Conservation (phyloP, 2,113 vertebrate species). For the Anarhynchus alexandrinus region DNA sequence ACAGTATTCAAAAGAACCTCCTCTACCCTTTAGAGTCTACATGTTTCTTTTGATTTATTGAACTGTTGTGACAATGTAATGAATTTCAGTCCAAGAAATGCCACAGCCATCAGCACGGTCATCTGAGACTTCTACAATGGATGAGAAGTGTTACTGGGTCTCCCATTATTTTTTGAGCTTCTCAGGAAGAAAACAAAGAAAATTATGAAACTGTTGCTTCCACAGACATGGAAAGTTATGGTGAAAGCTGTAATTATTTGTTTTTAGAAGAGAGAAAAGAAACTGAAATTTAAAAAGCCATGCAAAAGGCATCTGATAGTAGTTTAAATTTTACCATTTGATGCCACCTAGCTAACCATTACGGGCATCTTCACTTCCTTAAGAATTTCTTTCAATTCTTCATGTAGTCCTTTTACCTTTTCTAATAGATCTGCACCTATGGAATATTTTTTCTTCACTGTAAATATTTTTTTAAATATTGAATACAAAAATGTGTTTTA, state of each 20-base stretch:
- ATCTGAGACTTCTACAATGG: not conserved
- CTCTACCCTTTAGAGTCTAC: constrained; percentile 1
- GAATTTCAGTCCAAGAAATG: constrained; percentile 24
- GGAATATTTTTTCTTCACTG: not conserved
- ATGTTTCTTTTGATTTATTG: constrained; percentile 49
- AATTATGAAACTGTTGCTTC: not conserved
- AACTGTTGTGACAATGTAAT: constrained; percentile 35
- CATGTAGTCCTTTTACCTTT: not conserved
- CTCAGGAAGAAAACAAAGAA: not conserved
- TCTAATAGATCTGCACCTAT: not conserved
- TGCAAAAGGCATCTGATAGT: not conserved
- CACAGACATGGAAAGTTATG: not conserved
- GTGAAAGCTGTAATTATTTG: not conserved
- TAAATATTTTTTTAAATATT: not conserved
- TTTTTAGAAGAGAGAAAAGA: not conserved
- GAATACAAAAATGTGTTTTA: not conserved
- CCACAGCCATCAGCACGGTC: not conserved
- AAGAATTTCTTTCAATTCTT: not conserved
- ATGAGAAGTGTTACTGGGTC: not conserved
- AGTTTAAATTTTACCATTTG: not conserved
- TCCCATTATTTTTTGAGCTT: not conserved
- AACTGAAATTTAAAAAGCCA: not conserved
- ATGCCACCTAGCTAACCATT: not conserved
- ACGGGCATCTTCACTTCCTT: not conserved
- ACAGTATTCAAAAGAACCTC: not conserved